Evolutionary conservation across 2,888 invertebrate species (phyloP), one percentile per base, ranked within the genome.

Genomic region (Diploptera punctata): DNA sequence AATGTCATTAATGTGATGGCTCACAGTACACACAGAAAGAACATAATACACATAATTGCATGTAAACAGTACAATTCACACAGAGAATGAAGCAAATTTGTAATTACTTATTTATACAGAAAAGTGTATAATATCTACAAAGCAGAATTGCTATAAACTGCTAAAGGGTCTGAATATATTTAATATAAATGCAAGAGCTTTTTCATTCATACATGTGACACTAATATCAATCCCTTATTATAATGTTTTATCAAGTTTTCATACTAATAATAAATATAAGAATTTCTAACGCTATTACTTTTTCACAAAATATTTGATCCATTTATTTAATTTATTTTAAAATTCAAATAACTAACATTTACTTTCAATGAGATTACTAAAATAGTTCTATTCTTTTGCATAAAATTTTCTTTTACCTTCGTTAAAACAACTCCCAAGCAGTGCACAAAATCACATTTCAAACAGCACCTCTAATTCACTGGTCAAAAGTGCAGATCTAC

Each of bases 271-370:
- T 21, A 24, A 16, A n/a, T 21, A n/a, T 16, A 31, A 13, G 1
- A 29, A 1, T n/a, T 29, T 4, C 2, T 24, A 24, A 13, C 29
- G 13, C 5, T 52, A 19, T n/a, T 29, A 60, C n/a, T 31, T 31
- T 4, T 60, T 62, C 44, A 65, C 65, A 65, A 65, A 65, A 47
- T 65, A 47, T 65, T 31, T 43, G n/a, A n/a, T n/a, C n/a, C n/a
- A 62, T 43, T 24, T 24, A 62, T 62, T 24, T 57, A 29, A 13
- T 65, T 16, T 16, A 7, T 65, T 65, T 47, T 65, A 44, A 65
- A 47, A 47, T 65, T 43, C 16, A 24, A 44, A 47, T 47, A 10
- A 21, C 18, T 26, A 65, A 65, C 65, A 65, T 44, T 44, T 26
- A 16, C 29, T 24, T 24, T 24, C n/a, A 24, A 7, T 5, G 24